Evolutionary conservation across 2,888 invertebrate species (phyloP), one percentile per base, ranked within the genome.

Genomic region (Tanytarsus gracilentus): DNA sequence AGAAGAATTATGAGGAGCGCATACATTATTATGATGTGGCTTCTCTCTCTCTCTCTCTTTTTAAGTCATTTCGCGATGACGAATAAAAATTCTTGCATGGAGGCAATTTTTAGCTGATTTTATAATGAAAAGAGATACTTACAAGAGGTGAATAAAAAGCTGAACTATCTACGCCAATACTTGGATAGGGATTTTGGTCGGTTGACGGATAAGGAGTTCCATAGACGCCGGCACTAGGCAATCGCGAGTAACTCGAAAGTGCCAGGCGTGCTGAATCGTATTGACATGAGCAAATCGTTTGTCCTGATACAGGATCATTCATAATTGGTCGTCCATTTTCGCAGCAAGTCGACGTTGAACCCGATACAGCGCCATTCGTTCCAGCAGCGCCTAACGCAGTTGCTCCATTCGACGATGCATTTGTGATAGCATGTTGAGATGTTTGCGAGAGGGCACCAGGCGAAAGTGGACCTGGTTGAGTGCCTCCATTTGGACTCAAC

Each of bases 131-230:
- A 39, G 55, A 50, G n/a, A 62, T 69, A 85, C 93, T 85, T 81
- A 95, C 94, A 86, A 95, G 74, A 66, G 94, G 92, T 64, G 93
- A 90, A 77, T 94, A 94, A 78, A 95, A 95, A 61, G 94, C 93
- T 53, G 94, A 93, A 70, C 92, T 92, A 72, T 93, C 93, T 68
- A 90, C 88, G 62, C 90, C 89, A 76, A 93, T 92, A 75, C 90
- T 90, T 52, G 91, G 91, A 71, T 93, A 93, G 40, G 92, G 91
- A 71, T 89, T 90, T 76, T 93, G 93, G 72, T 93, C 93, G 62
- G 88, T 87, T 66, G 89, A 88, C 60, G 89, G 90, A 75, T 92
- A 91, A 14, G 92, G 89, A 58, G 90, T 80, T 64, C 89, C 88
- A 73, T 92, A 91, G 67, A 90, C 86, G 36, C 87, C 85, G 53